phyloP scores from a whole-genome alignment of 2,888 invertebrate species.

The Lordiphosa andalusiaca region DNA sequence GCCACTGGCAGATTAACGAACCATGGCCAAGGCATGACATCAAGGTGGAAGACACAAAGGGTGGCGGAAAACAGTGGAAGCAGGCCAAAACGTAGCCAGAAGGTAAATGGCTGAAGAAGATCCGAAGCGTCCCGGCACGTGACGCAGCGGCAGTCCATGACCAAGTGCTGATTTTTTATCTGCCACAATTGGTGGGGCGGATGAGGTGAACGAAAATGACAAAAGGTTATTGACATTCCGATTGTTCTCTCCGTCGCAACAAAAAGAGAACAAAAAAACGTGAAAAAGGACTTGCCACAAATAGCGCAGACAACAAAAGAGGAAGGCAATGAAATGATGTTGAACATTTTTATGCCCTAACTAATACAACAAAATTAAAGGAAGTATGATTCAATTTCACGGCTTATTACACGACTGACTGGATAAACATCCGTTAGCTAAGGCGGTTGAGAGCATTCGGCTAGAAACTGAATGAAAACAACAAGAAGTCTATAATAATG shows the following conservation, averaged over 20 bases:
- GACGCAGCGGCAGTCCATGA: slow-evolving; percentile 72
- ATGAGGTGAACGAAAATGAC: slow-evolving; percentile 36
- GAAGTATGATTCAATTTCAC: too few relatives aligned
- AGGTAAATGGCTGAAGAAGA: slow-evolving; percentile 31
- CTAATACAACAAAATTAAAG: too few relatives aligned
- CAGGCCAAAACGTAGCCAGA: slow-evolving; percentile 15
- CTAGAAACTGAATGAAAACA: too few relatives aligned
- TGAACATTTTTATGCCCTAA: slow-evolving; percentile 17
- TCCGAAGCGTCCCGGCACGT: slow-evolving; percentile 57
- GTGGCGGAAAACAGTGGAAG: background rate
- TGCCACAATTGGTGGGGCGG: slow-evolving; percentile 39
- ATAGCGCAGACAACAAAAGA: slow-evolving; percentile 50
- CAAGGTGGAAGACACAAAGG: slow-evolving; percentile 26
- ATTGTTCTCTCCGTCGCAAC: slow-evolving; percentile 17
- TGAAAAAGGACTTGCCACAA: slow-evolving; percentile 9
- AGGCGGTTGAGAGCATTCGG: too few relatives aligned
- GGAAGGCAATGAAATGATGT: slow-evolving; percentile 36
- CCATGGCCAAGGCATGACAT: slow-evolving; percentile 69
- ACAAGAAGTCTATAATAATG: too few relatives aligned
- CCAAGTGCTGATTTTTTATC: slow-evolving; percentile 72
- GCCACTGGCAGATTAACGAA: slow-evolving; percentile 72
- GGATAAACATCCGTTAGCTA: too few relatives aligned
- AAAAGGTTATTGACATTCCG: slow-evolving; percentile 72
- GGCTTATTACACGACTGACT: too few relatives aligned
- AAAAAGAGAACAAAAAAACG: too few relatives aligned